These are phyloP conservation scores for Ypsolopha scabrella DNA, from an alignment of 2,888 invertebrate genomes.

Conservation along the genomic window DNA sequence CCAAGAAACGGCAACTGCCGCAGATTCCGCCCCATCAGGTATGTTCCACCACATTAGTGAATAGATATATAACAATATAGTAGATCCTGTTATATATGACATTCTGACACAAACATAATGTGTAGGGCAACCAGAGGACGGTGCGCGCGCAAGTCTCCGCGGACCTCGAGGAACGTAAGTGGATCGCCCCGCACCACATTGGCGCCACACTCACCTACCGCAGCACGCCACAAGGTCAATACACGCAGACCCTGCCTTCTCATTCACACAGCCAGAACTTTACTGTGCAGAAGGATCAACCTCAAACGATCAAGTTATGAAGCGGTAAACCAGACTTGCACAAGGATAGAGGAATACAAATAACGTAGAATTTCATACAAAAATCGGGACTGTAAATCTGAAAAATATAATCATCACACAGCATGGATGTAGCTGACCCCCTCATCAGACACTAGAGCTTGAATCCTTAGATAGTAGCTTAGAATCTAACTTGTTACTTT, in stretches of 20 bases:
- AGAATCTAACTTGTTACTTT: too few species aligned
- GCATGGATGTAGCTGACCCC: too few species aligned
- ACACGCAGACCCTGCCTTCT: slow-evolving; percentile 43
- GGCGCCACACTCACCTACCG: slow-evolving; percentile 85
- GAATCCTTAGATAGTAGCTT: too few species aligned
- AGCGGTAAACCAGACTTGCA: too few species aligned
- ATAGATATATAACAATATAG: neutral
- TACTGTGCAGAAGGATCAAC: too few species aligned
- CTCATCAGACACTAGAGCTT: too few species aligned
- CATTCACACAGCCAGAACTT: slow-evolving; percentile 5
- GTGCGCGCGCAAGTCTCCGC: slow-evolving; percentile 77
- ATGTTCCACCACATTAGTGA: slow-evolving; percentile 4
- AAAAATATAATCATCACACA: too few species aligned
- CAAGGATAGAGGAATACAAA: too few species aligned
- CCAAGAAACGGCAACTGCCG: slow-evolving; percentile 96
- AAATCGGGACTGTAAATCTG: too few species aligned
- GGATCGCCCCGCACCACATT: slow-evolving; percentile 78
- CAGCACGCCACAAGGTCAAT: slow-evolving; percentile 80
- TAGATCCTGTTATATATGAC: neutral
- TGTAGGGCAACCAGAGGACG: slow-evolving; percentile 70
- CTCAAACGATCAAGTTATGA: too few species aligned
- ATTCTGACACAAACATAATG: neutral
- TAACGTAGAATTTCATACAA: too few species aligned
- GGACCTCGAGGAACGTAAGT: slow-evolving; percentile 82
- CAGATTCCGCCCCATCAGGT: slow-evolving; percentile 88